Evolutionary conservation across 2,888 invertebrate species (phyloP), one percentile per base, ranked within the genome.

Genomic region (Brachynemurus nebulosus): DNA sequence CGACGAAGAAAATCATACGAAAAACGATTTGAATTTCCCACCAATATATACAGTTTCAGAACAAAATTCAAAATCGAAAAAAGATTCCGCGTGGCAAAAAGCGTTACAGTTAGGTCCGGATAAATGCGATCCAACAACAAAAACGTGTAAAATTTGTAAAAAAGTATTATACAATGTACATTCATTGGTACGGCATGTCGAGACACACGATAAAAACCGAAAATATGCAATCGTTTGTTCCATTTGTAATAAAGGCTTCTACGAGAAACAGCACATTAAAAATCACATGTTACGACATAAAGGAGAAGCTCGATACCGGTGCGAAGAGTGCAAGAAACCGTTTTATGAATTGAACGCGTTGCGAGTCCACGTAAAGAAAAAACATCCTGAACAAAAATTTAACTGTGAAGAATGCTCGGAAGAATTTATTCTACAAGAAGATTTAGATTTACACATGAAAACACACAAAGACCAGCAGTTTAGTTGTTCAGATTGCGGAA

Each of bases 211-310:
- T 14, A 21, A 30, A n/a, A 25, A 42, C 20, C 30, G 42, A 8
- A 19, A 42, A 33, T 42, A 25, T 33, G 25, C 64, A 11, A 64
- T 63, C 55, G 47, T 63, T 44, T 71, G 71, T 52, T 61, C 55
- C 9, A 44, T 51, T 14, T 71, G 71, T 55, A 60, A 56, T 44
- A 68, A 68, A 50, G 53, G 61, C 25, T 71, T 71, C 57, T 59
- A 63, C 2, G 71, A 71, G 54, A 56, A 56, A 51, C 67, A 64
- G 54, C 68, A 69, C 33, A 53, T 71, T 49, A 60, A 63, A 1
- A 54, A 70, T 0, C 71, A 71, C 57, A 50, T 54, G 48, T 65
- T 68, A 47, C 64, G 66, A 2, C 71, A 71, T 58, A 19, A 34
- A 33, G 42, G 42, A 6, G 34, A 30, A n/a, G 25, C 33, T 18